These are phyloP conservation scores for Heterochromis multidens DNA, from an alignment of 2,113 vertebrate species.

Conservation along the genomic window DNA sequence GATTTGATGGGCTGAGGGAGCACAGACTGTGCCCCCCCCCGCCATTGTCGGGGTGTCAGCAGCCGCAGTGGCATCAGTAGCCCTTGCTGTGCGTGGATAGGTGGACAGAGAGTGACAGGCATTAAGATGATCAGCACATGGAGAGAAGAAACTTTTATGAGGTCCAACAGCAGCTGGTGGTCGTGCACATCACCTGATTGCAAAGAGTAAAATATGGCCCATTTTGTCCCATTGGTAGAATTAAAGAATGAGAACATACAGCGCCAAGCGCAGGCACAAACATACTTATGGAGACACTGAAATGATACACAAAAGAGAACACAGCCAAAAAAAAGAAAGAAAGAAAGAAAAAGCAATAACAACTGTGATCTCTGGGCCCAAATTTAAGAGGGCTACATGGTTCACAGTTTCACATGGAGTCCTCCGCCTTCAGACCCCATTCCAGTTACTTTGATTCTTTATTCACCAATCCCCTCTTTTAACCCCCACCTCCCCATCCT, in stretches of 20 bases:
- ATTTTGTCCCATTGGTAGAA: background rate
- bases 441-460: constrained; percentile 76
- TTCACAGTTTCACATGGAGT: constrained; percentile 68
- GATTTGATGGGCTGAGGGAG: constrained; percentile 63
- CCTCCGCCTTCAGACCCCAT: constrained; percentile 63
- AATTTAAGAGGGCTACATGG: constrained; percentile 63
- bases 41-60: constrained; percentile 24
- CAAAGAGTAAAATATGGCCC: constrained; percentile 4
- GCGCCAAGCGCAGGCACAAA: constrained; percentile 20
- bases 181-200: constrained; percentile 28
- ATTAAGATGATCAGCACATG: background rate
- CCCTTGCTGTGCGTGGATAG: constrained; percentile 40
- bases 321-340: background rate
- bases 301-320: constrained; percentile 24
- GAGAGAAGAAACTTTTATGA: background rate
- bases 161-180: constrained; percentile 9
- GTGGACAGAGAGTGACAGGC: constrained; percentile 2
- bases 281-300: constrained; percentile 40
- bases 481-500: constrained; percentile 66
- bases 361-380: constrained; percentile 57
- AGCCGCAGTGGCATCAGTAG: constrained; percentile 44
- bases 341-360: constrained; percentile 38
- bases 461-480: constrained; percentile 29
- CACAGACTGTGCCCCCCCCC: constrained; percentile 40
- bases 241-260: constrained; percentile 14